Evolutionary conservation across 1,140 invertebrate genomes (phyloP).

Genomic region (Batillaria attramentaria): DNA sequence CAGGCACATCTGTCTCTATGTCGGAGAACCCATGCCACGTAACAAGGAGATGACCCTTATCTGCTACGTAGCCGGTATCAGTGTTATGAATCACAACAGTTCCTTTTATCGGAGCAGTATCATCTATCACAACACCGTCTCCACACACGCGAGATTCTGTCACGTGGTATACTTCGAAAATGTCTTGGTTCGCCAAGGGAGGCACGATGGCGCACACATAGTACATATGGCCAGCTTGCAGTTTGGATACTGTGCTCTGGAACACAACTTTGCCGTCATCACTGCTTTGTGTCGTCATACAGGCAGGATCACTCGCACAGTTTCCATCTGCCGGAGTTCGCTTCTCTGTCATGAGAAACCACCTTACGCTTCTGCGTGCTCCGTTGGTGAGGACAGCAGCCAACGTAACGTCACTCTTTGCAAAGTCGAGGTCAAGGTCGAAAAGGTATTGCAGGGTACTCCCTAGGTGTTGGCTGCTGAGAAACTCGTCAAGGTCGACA

Average conservation of each 20-base stretch:
- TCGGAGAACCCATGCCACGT: conserved; percentile 47
- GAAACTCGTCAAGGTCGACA: neutral
- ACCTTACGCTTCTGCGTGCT: conserved; percentile 17
- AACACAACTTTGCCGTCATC: neutral
- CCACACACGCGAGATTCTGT: conserved; percentile 36
- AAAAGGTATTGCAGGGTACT: conserved; percentile 22
- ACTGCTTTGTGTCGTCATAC: neutral
- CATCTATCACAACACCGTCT: conserved; percentile 50
- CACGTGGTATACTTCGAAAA: too few relatives aligned
- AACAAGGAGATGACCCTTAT: conserved; percentile 18
- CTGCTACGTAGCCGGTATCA: conserved; percentile 38
- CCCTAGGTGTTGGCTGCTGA: conserved; percentile 27
- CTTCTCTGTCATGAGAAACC: conserved; percentile 38
- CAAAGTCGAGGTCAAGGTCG: conserved; percentile 38
- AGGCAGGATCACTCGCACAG: conserved; percentile 7
- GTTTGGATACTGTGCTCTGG: neutral
- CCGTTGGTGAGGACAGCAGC: conserved; percentile 27
- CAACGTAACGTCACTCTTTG: conserved; percentile 6
- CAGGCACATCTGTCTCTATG: neutral
- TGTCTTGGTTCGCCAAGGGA: too few relatives aligned
- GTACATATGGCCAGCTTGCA: conserved; percentile 7
- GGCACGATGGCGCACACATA: neutral
- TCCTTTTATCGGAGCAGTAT: conserved; percentile 37
- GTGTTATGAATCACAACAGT: conserved; percentile 33
- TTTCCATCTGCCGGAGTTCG: neutral